Evolutionary conservation across 1,140 invertebrate genomes (phyloP), one percentile per base, ranked within the genome.

Genomic region (Myzus persicae): DNA sequence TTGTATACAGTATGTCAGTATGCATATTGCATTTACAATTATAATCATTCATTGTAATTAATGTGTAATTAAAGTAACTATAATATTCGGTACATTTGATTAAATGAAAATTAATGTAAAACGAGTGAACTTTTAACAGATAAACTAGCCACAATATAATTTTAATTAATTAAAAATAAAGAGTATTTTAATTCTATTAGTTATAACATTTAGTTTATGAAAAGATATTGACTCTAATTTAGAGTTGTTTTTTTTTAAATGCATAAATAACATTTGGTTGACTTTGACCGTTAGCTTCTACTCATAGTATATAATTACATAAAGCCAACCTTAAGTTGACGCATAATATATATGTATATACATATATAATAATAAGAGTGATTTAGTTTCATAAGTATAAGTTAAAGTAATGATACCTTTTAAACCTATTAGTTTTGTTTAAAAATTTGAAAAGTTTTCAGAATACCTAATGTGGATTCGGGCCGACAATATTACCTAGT

Each of bases 71-170:
- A 76, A 5, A n/a, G 59, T n/a, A n/a, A 76, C n/a, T 76, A n/a
- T 76, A 76, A 76, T n/a, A n/a, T 76, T 76, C 18, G 31, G 36
- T 76, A 18, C 59, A 76, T n/a, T 31, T 76, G 59, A 76, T 76
- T 76, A n/a, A 76, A n/a, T n/a, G n/a, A 76, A 76, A 76, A 76
- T 18, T 76, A 76, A n/a, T 76, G 59, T 76, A n/a, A 76, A 76
- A 76, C 31, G 31, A 76, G 14, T n/a, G n/a, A 18, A 76, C 14
- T 76, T 76, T 76, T 76, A n/a, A 4, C n/a, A 14, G 31, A 76
- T 76, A 76, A 76, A 76, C 59, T n/a, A 76, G 59, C 20, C 2
- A 76, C 59, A 76, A n/a, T 76, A 76, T 76, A 76, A 76, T n/a
- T 76, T 11, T 31, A 76, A 76, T n/a, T 76, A n/a, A 18, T 76